Base-by-base conservation (phyloP, 2,888 invertebrate genomes). In the Subacronicta megacephala region DNA sequence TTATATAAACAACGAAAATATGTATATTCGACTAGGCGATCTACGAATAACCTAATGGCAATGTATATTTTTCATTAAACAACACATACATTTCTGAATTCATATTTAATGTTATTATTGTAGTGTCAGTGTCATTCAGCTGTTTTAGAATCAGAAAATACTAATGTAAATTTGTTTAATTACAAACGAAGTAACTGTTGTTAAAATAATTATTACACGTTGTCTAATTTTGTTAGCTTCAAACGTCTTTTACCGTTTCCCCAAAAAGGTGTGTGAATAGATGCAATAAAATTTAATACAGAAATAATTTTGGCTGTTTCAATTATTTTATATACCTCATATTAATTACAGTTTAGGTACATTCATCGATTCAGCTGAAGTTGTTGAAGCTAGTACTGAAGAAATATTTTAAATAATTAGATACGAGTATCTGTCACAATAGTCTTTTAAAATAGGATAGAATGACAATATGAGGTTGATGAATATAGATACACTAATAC, bases 231-330 rank as follows among this genome's bases (percentile, higher is more conserved):
- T 84, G 81, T 87, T 86, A 84, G 84, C 82, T 88, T 85, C 82
- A 81, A 83, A 88, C 83, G 84, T 93, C 87, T 88, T 87, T 85
- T 83, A 87, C 85, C 86, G 87, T 89, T 88, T 87, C 81, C 45
- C 84, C 84, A 83, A 83, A 88, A 90, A 93, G 90, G 90, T 95
- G 95, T 95, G 95, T 92, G 95, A 95, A 94, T 94, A 94, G 94
- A 93, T 94, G 93, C 93, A 94, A 94, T 94, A 94, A 93, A 93
- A 94, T 91, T 94, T 92, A 93, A 93, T 93, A 93, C 93, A 92
- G 92, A 93, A 92, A 90, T 88, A 87, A 80, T 74, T 73, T 49
- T 62, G 31, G 57, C 64, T 73, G 73, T 57, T 77, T 85, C 73
- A 71, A 82, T 80, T 62, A 35, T 43, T 43, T 52, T 18, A 49